phyloP scores from a whole-genome alignment of 2,113 vertebrate species.

The Perccottus glenii region DNA sequence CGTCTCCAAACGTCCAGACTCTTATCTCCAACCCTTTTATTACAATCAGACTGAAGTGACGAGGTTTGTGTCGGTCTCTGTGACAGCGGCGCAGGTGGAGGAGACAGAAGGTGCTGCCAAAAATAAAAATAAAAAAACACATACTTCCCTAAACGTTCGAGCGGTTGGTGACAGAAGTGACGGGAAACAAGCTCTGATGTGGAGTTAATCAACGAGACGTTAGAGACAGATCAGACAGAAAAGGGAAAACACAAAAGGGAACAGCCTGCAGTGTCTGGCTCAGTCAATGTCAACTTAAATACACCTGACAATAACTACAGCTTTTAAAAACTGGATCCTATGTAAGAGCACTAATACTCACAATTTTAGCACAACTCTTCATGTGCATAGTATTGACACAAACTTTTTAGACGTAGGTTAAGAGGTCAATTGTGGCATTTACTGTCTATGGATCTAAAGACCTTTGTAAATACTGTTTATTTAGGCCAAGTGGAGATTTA shows the following conservation, averaged over 20 bases:
- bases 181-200: slow-evolving; percentile 51
- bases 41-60: slow-evolving; percentile 2
- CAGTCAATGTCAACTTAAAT: slow-evolving; percentile 23
- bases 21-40: not conserved
- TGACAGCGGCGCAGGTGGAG: slow-evolving; percentile 54
- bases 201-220: slow-evolving; percentile 44
- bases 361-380: too few relatives aligned
- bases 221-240: not conserved
- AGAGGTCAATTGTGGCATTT: too few relatives aligned
- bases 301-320: not conserved
- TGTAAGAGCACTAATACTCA: too few relatives aligned
- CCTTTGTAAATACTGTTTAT: too few relatives aligned
- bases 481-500: too few relatives aligned
- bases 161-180: slow-evolving; percentile 38
- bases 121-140: too few relatives aligned
- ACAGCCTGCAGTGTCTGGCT: slow-evolving; percentile 15
- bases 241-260: not conserved
- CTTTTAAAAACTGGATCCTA: too few relatives aligned
- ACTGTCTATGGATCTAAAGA: too few relatives aligned
- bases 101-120: slow-evolving; percentile 32
- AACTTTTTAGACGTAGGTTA: too few relatives aligned
- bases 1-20: too few relatives aligned
- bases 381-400: too few relatives aligned
- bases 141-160: slow-evolving; percentile 33
- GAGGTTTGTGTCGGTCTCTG: not conserved